Conservation (phyloP, 1,140 invertebrate species). For the Homalodisca vitripennis region DNA sequence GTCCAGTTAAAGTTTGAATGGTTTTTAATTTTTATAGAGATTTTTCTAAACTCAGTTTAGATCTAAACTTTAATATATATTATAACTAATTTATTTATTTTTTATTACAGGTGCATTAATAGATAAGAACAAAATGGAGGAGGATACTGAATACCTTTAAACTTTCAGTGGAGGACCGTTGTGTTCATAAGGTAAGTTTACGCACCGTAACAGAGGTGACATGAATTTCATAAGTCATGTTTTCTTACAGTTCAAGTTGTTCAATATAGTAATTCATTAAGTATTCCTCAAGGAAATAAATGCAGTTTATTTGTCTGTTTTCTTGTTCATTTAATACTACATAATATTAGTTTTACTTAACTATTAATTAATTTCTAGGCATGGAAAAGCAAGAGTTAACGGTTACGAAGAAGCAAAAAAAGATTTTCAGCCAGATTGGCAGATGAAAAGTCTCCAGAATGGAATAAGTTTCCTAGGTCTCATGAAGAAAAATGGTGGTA, state of each 20-base stretch:
- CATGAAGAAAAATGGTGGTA: conserved; percentile 92
- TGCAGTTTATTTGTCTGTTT: neutral
- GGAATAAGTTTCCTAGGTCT: conserved; percentile 88
- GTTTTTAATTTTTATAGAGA: neutral
- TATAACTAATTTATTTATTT: neutral
- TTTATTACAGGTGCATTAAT: neutral
- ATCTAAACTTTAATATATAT: neutral
- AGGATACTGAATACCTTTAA: conserved; percentile 92
- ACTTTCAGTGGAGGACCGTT: conserved; percentile 86
- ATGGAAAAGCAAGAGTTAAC: conserved; percentile 92
- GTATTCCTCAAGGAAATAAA: neutral
- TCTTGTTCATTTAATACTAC: neutral
- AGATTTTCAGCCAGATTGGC: conserved; percentile 80
- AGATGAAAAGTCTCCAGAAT: conserved; percentile 92
- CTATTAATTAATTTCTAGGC: conserved; percentile 50
- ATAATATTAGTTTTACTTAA: conserved; percentile 45
- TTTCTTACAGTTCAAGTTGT: too few species aligned
- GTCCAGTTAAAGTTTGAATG: neutral
- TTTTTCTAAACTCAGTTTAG: neutral
- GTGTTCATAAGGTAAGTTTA: conserved; percentile 77
- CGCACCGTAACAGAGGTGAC: too few species aligned
- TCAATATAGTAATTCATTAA: neutral
- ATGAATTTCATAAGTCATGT: too few species aligned
- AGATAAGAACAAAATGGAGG: conserved; percentile 63
- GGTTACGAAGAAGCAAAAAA: conserved; percentile 94